These are phyloP conservation scores for Hapalemur alaotrensis DNA, from an alignment of 2,797 vertebrate species.

Conservation along the genomic window DNA sequence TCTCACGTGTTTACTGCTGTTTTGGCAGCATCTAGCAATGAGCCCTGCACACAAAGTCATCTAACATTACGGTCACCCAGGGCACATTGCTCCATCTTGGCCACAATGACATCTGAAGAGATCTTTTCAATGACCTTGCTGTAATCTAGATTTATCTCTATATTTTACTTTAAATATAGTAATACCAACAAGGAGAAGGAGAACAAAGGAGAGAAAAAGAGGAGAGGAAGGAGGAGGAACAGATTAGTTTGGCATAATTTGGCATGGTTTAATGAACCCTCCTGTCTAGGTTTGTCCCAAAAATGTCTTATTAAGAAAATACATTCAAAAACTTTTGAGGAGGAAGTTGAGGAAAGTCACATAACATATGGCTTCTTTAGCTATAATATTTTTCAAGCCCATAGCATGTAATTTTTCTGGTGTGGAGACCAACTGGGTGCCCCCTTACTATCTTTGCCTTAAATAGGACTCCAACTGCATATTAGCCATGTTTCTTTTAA, in stretches of 20 bases:
- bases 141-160: not conserved
- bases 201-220: not conserved
- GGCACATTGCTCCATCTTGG: not conserved
- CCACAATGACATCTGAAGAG: not conserved
- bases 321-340: not conserved
- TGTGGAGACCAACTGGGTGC: not conserved
- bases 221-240: not conserved
- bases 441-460: not conserved
- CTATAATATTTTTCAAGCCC: not conserved
- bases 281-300: not conserved
- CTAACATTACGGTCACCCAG: not conserved
- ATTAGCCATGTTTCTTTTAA: not conserved
- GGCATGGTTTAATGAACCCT: not conserved
- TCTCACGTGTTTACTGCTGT: not conserved
- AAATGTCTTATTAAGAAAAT: conserved; percentile 12
- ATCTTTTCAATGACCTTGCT: not conserved
- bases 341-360: not conserved
- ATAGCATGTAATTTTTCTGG: not conserved
- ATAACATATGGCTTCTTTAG: not conserved
- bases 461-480: not conserved
- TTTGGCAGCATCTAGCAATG: not conserved
- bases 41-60: not conserved
- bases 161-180: not conserved
- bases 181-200: not conserved
- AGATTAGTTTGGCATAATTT: not conserved